Percentiles rank a stretch among this genome's conserved stretches.
Conservation (phyloP, 1,140 invertebrate genomes). For the Drosophila varians region DNA sequence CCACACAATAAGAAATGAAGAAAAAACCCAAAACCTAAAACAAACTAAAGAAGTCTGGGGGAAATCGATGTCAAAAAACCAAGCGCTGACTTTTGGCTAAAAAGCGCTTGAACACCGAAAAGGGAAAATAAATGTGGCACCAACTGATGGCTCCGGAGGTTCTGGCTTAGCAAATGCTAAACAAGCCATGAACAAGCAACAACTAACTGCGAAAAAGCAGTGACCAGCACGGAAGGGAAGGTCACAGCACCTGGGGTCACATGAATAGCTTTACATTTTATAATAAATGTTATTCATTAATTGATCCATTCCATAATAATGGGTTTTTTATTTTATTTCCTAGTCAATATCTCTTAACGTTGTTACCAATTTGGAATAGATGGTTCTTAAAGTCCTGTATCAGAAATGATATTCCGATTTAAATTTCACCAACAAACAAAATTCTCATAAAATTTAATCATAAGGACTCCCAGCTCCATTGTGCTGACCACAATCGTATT, state of each 20-base stretch:
- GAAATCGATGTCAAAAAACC: slow-evolving; percentile 45
- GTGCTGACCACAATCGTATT: not conserved
- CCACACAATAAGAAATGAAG: slow-evolving; percentile 16
- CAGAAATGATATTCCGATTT: no score
- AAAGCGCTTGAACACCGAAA: slow-evolving; percentile 5
- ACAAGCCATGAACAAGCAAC: slow-evolving; percentile 46
- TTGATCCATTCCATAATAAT: no score
- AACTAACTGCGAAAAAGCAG: slow-evolving; percentile 23
- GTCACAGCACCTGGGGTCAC: not conserved
- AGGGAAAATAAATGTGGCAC: slow-evolving; percentile 28
- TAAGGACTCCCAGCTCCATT: not conserved
- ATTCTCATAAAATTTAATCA: no score
- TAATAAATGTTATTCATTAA: no score
- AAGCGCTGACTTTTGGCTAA: slow-evolving; percentile 31
- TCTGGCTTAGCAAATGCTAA: slow-evolving; percentile 64
- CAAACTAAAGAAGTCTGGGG: slow-evolving; percentile 15
- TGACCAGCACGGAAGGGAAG: slow-evolving; percentile 2
- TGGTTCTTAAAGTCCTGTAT: no score
- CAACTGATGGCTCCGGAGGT: slow-evolving; percentile 41
- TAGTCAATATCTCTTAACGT: no score
- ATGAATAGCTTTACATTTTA: not conserved
- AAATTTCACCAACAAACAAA: no score
- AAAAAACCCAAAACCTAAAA: slow-evolving; percentile 13
- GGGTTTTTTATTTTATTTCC: no score
- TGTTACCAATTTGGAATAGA: no score